These are phyloP conservation scores for Chrysogorgia sp. DNA, from an alignment of 92 coral and sea anemone genomes.

Conservation along the genomic window DNA sequence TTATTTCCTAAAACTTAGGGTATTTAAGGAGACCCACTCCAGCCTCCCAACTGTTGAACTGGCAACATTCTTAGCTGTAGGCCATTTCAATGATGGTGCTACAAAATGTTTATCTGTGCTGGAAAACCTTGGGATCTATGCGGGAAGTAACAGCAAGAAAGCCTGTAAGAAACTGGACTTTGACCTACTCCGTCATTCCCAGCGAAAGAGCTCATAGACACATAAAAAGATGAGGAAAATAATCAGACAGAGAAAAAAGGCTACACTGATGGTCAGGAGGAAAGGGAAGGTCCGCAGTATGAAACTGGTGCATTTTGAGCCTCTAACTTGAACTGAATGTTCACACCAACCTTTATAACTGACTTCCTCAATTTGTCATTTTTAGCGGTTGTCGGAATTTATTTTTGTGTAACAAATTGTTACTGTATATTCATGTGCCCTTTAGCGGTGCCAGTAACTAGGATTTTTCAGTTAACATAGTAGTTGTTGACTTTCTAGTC, in stretches of 20 bases:
- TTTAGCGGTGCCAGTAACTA: no score
- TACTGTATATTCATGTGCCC: no score
- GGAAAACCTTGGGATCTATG: constrained; percentile 36
- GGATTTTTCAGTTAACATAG: no score
- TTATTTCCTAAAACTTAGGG: no score
- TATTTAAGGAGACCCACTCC: constrained; percentile 52
- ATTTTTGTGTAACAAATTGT: no score
- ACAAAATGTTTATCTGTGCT: constrained; percentile 10
- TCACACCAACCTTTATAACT: no score
- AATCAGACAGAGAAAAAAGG: constrained; percentile 51
- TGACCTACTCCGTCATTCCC: constrained; percentile 31
- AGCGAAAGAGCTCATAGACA: constrained; percentile 26
- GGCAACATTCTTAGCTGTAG: constrained; percentile 42
- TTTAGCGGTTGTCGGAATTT: no score
- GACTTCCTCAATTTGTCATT: no score
- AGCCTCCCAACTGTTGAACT: constrained; percentile 43
- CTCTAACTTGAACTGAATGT: no score
- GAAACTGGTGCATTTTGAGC: constrained; percentile 50
- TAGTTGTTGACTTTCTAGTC: no score
- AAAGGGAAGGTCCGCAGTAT: constrained; percentile 38
- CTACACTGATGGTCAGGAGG: constrained; percentile 36
- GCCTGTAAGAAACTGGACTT: constrained; percentile 27
- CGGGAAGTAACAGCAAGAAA: constrained; percentile 38
- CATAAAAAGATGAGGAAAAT: constrained; percentile 39
- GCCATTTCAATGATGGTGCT: constrained; percentile 44